Conservation (phyloP, 2,797 vertebrate species). For the Trematomus bernacchii region DNA sequence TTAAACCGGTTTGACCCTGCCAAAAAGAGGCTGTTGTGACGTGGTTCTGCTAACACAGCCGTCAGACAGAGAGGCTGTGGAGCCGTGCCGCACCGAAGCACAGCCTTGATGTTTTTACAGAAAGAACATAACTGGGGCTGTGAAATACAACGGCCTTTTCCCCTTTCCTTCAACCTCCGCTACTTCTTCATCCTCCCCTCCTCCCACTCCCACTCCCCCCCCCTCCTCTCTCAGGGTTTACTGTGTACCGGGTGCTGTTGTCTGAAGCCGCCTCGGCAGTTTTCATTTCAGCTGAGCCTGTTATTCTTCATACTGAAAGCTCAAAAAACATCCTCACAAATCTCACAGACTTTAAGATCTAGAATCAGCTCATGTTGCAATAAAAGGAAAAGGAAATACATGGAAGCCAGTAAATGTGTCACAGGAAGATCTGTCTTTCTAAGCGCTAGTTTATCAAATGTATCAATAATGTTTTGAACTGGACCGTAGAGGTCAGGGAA, state of each 20-base stretch:
- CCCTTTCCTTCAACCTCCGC: constrained; percentile 41
- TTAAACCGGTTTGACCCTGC: constrained; percentile 42
- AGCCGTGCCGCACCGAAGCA: constrained; percentile 61
- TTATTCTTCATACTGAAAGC: constrained; percentile 5
- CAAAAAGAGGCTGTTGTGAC: constrained; percentile 35
- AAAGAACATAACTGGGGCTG: constrained; percentile 55
- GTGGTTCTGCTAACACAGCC: constrained; percentile 51
- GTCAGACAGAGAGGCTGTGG: constrained; percentile 58
- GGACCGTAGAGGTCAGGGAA: too few relatives aligned
- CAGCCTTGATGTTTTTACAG: constrained; percentile 73
- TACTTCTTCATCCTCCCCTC: constrained; percentile 21
- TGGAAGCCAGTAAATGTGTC: background rate
- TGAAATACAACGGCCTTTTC: constrained; percentile 57
- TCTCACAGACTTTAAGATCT: background rate
- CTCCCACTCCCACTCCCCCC: background rate
- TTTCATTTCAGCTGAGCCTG: constrained; percentile 16
- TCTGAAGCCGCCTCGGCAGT: constrained; percentile 2
- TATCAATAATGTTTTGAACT: background rate
- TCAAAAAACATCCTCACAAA: background rate
- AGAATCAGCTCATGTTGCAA: constrained; percentile 3
- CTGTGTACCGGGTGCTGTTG: background rate
- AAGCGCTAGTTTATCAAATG: background rate
- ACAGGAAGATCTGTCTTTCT: background rate
- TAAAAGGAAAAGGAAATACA: background rate
- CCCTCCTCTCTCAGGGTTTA: background rate